phyloP scores from a whole-genome alignment of 2,113 vertebrate genomes.

The Ammodytes marinus region DNA sequence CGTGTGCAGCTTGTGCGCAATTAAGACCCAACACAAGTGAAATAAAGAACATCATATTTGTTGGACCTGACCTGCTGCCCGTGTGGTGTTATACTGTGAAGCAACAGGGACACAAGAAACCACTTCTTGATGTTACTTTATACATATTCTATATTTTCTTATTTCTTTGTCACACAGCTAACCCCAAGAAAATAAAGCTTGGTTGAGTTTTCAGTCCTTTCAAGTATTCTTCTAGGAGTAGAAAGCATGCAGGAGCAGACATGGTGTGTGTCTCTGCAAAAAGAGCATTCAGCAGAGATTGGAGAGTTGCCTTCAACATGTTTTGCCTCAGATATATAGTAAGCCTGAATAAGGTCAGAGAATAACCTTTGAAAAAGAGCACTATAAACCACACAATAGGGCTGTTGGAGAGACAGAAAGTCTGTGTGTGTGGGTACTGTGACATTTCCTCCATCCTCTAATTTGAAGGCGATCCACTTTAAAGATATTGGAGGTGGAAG shows the following conservation, averaged over 20 bases:
- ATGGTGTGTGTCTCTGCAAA: slow-evolving; percentile 20
- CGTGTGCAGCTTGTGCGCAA: not conserved
- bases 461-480: slow-evolving; percentile 78
- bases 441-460: slow-evolving; percentile 78
- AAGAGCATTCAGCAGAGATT: slow-evolving; percentile 64
- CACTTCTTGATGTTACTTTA: not conserved
- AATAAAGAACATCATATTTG: not conserved
- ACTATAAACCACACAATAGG: slow-evolving; percentile 58
- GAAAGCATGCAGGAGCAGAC: slow-evolving; percentile 18
- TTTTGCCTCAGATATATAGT: slow-evolving; percentile 68
- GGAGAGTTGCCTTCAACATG: slow-evolving; percentile 57
- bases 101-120: slow-evolving; percentile 11
- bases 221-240: slow-evolving; percentile 54
- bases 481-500: slow-evolving; percentile 72
- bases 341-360: slow-evolving; percentile 76
- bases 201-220: slow-evolving; percentile 58
- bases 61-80: slow-evolving; percentile 5
- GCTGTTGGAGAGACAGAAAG: slow-evolving; percentile 34
- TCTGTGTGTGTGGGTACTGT: slow-evolving; percentile 42
- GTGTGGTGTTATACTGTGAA: slow-evolving; percentile 1
- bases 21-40: not conserved
- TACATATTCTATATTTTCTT: slow-evolving; percentile 12
- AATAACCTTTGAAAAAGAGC: slow-evolving; percentile 75
- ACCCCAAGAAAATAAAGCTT: slow-evolving; percentile 24
- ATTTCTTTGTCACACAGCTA: slow-evolving; percentile 11